These are phyloP conservation scores for Lasioglossum baleicum DNA, from an alignment of 1,140 invertebrate genomes.

Conservation along the genomic window DNA sequence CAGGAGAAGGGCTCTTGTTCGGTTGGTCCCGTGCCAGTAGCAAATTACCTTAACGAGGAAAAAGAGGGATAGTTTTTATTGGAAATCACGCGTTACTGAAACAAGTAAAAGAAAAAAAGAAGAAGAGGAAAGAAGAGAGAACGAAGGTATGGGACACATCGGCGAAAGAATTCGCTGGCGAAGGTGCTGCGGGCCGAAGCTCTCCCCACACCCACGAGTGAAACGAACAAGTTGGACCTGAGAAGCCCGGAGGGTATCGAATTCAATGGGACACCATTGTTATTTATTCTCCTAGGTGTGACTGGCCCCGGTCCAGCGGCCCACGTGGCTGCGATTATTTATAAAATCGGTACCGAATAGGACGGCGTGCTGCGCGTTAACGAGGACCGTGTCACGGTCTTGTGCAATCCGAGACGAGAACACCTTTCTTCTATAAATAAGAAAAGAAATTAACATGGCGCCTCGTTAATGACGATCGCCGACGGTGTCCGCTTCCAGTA, in stretches of 20 bases:
- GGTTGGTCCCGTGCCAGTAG: slow-evolving; percentile 60
- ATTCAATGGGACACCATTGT: slow-evolving; percentile 67
- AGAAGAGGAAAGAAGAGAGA: too few species aligned
- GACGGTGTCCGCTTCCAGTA: slow-evolving; percentile 22
- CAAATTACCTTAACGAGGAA: slow-evolving; percentile 70
- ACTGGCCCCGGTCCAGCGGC: slow-evolving; percentile 47
- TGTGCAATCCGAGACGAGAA: slow-evolving; percentile 48
- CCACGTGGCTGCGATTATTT: slow-evolving; percentile 62
- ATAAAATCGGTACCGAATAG: slow-evolving; percentile 65
- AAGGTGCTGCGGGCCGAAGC: slow-evolving; percentile 32
- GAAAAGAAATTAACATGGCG: slow-evolving; percentile 38
- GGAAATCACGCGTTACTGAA: slow-evolving; percentile 47
- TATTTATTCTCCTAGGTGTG: slow-evolving; percentile 66
- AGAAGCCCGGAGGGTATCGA: slow-evolving; percentile 26
- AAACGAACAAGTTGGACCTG: slow-evolving; percentile 40
- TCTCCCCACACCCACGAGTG: slow-evolving; percentile 40
- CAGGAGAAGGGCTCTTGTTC: slow-evolving; percentile 28
- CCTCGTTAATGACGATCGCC: slow-evolving; percentile 43
- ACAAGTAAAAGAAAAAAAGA: slow-evolving; percentile 29
- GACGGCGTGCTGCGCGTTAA: slow-evolving; percentile 58
- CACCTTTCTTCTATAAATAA: slow-evolving; percentile 41
- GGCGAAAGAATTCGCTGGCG: slow-evolving; percentile 51
- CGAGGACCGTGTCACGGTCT: slow-evolving; percentile 44
- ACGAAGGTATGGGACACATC: not conserved
- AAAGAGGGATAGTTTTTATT: slow-evolving; percentile 56